These are phyloP conservation scores for Tauraco hartlaubi DNA, from an alignment of 2,797 vertebrate species.

Conservation along the genomic window DNA sequence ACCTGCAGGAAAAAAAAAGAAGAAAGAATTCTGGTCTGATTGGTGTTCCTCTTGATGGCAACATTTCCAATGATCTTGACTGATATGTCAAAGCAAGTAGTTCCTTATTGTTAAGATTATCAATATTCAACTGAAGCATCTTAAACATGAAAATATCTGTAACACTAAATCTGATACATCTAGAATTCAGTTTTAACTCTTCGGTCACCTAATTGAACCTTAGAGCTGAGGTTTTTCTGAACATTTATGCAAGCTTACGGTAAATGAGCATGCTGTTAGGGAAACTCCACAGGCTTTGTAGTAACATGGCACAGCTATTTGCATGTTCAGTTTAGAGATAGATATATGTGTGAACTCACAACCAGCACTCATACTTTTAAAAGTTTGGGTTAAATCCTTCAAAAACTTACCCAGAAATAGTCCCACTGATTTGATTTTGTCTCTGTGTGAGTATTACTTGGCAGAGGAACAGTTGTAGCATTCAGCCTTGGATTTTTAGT, in stretches of 20 bases:
- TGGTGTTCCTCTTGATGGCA: neutral
- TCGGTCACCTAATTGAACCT: neutral
- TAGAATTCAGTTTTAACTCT: neutral
- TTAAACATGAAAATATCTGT: neutral
- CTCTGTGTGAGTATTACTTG: constrained; percentile 1
- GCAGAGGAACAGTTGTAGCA: constrained; percentile 23
- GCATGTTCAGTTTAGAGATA: neutral
- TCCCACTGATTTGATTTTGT: neutral
- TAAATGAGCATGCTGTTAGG: neutral
- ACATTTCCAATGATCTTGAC: neutral
- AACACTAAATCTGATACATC: neutral
- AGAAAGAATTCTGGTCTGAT: neutral
- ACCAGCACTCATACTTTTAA: neutral
- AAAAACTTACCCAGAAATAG: neutral
- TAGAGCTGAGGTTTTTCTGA: neutral
- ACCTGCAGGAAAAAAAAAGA: neutral
- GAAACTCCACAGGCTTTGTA: neutral
- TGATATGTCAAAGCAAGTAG: neutral
- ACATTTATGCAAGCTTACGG: neutral
- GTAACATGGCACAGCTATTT: neutral
- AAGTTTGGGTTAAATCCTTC: neutral
- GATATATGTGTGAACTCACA: neutral
- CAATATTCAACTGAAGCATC: neutral
- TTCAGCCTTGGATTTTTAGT: neutral
- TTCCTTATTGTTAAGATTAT: neutral